These are phyloP conservation scores for Machaerirhynchus nigripectus DNA, from an alignment of 2,113 vertebrate genomes.

Conservation along the genomic window DNA sequence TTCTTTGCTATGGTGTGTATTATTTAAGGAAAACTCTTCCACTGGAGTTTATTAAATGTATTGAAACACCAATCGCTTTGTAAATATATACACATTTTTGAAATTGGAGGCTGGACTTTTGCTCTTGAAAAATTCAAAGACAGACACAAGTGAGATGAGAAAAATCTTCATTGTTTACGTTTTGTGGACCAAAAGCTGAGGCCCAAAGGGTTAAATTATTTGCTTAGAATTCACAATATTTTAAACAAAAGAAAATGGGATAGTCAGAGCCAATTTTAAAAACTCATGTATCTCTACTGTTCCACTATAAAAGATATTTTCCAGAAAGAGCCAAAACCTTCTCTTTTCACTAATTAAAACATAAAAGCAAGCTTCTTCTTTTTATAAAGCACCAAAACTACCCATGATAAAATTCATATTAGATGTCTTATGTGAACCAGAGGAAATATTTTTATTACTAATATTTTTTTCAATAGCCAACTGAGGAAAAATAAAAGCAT, in stretches of 20 bases:
- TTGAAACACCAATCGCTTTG: neutral
- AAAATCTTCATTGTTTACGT: neutral
- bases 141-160: neutral
- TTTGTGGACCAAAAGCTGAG: neutral
- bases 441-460: neutral
- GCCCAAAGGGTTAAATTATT: neutral
- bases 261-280: neutral
- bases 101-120: neutral
- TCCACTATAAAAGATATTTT: neutral
- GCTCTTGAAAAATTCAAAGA: neutral
- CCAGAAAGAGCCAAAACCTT: neutral
- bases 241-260: neutral
- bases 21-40: neutral
- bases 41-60: neutral
- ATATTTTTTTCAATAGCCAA: neutral
- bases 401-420: neutral
- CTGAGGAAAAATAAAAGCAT: neutral
- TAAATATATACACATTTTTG: neutral
- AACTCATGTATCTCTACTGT: neutral
- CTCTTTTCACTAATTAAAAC: neutral
- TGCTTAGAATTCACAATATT: neutral
- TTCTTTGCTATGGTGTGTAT: neutral
- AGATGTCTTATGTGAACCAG: neutral
- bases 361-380: neutral
- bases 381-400: neutral